Conservation (phyloP, 2,797 vertebrate genomes). For the Danio aesculapii region DNA sequence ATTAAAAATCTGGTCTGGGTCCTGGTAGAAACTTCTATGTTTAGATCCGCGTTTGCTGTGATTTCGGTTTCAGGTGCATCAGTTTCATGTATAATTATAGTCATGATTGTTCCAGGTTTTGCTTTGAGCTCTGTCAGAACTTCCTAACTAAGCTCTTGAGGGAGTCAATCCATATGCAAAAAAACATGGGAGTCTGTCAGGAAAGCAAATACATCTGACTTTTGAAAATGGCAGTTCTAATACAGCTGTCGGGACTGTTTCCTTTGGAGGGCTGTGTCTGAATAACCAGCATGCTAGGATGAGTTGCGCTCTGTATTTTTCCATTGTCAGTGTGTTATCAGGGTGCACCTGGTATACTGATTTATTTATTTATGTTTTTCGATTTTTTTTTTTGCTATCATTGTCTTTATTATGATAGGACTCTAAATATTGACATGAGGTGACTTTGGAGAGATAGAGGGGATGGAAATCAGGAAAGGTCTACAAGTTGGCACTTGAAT, state of each 20-base stretch:
- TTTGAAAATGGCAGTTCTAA: slow-evolving; percentile 33
- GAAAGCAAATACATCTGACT: slow-evolving; percentile 29
- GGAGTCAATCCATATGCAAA: slow-evolving; percentile 23
- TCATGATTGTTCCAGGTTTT: background rate
- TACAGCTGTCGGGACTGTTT: slow-evolving; percentile 28
- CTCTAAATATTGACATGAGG: no score
- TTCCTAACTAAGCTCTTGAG: background rate
- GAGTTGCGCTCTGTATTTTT: background rate
- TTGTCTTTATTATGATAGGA: no score
- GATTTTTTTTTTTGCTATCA: no score
- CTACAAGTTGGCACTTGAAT: no score
- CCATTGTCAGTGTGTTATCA: background rate
- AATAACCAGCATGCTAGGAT: slow-evolving; percentile 37
- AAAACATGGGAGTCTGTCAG: slow-evolving; percentile 10
- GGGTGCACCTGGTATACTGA: background rate
- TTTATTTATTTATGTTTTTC: no score
- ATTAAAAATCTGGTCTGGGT: background rate
- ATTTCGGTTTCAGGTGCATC: slow-evolving; percentile 18
- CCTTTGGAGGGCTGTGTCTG: slow-evolving; percentile 34
- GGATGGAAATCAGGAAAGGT: no score
- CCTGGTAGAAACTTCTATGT: slow-evolving; percentile 3
- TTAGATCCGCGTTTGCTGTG: background rate
- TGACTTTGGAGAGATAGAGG: no score
- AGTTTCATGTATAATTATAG: background rate
- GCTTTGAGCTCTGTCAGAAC: slow-evolving; percentile 2